These are phyloP conservation scores for Parasteatoda tepidariorum DNA, from an alignment of 1,140 invertebrate species.

Conservation along the genomic window DNA sequence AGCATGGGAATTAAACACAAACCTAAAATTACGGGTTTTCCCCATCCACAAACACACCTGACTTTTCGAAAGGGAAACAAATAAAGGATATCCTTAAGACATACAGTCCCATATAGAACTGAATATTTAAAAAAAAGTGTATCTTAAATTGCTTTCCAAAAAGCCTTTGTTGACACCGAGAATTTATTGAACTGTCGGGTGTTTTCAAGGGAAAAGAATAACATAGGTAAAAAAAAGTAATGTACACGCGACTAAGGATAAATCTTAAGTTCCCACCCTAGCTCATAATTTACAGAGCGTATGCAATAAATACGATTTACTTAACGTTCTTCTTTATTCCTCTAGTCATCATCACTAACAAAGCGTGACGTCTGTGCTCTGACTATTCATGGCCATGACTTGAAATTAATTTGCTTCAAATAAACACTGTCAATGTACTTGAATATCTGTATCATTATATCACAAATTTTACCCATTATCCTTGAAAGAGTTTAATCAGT, in stretches of 20 bases:
- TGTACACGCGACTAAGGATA: constrained; percentile 24
- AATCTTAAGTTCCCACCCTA: neutral
- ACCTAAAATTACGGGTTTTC: too few relatives aligned
- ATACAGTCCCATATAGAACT: neutral
- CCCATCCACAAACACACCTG: neutral
- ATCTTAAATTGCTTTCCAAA: neutral
- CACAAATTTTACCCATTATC: too few relatives aligned
- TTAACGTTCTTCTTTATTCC: too few relatives aligned
- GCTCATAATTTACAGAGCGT: constrained; percentile 20
- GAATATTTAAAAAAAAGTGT: neutral
- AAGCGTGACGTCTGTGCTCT: too few relatives aligned
- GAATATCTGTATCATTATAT: too few relatives aligned
- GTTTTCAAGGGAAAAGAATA: too few relatives aligned
- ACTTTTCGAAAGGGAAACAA: neutral
- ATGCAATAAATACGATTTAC: constrained; percentile 6
- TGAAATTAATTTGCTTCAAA: too few relatives aligned
- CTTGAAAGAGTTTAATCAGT: too few relatives aligned
- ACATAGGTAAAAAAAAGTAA: neutral
- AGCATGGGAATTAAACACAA: too few relatives aligned
- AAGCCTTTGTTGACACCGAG: constrained; percentile 12
- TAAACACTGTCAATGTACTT: too few relatives aligned
- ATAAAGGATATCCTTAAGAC: neutral
- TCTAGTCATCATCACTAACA: too few relatives aligned
- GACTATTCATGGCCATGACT: too few relatives aligned
- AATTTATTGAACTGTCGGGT: constrained; percentile 15